Base-by-base conservation (phyloP, 1,140 invertebrate species). In the Drosophila miranda region DNA sequence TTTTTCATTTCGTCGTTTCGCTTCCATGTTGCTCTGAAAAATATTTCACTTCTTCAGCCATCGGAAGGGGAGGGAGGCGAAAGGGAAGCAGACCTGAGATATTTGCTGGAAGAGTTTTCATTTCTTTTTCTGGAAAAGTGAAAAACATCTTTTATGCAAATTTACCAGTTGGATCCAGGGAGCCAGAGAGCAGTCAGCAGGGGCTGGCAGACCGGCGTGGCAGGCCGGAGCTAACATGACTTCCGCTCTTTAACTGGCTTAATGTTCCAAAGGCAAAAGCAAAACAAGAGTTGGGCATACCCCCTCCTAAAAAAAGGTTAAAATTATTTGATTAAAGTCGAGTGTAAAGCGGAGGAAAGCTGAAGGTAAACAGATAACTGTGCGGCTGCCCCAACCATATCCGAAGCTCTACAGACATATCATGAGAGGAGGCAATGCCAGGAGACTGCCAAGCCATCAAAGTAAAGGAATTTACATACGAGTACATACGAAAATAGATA, bases 81-180 rank as follows among this genome's bases (percentile, higher is more conserved):
- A 1, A 16, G 16, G 0, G 0, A 16, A 16, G 16, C 16, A 16
- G 16, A 61, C 57, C 68, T 41, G 68, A 72, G 58, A 72, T 78
- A 78, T 74, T 80, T 77, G 75, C 78, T 70, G 78, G 59, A 66
- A 30, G 60, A 62, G 56, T 52, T 75, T 62, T 81, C 69, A 48
- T 63, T 81, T 58, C 66, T 75, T 72, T 23, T 61, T 54, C 58
- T 38, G 42, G 43, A 52, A 63, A 72, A 72, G 61, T 82, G 70
- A 78, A 81, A 82, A 83, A 76, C 80, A 66, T 76, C 80, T 86
- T 86, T 84, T 84, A 84, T 83, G 80, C 76, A 83, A 83, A 83
- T 83, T 80, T 66, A 86, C 55, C 78, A 76, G 70, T 67, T 34
- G 64, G 61, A 48, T 11, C 9, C 30, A 34, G 14, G 11, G 41